Evolutionary conservation across 2,888 invertebrate species (phyloP), one percentile per base, ranked within the genome.

Genomic region (Lasioglossum pauxillum): DNA sequence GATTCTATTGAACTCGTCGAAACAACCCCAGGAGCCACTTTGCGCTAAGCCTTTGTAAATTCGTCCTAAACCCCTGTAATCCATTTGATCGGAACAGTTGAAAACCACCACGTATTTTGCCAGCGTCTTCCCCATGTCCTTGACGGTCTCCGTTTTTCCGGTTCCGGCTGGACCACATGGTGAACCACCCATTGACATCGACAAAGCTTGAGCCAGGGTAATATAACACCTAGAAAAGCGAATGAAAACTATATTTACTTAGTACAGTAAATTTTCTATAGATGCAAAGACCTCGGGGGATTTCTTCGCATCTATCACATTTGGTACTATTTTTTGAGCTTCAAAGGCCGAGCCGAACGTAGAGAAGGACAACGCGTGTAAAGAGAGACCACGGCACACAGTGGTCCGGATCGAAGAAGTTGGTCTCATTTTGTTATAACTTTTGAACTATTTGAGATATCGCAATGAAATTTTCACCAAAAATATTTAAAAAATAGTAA

Each of bases 21-120:
- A 99, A 93, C 99, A 99, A 1, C 99, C 99, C 99, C 99, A 99
- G 0, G 99, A 97, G 3, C 99, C 99, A 8, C 99, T 99, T 95
- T 99, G 99, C 0, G 99, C 98, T 76, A 99, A 95, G 38, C 99
- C 99, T 96, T 99, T 99, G 95, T 99, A 99, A 92, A 99, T 99
- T 89, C 99, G 97, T 2, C 99, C 99, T 14, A 99, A 96, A 49
- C 99, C 99, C 95, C 99, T 97, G 95, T 99, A 99, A 95, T 99
- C 99, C 99, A 99, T 99, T 96, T 99, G 99, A 96, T 99, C 99
- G 1, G 99, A 99, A 95, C 99, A 99, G 95, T 99, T 99, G 96
- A 99, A 99, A 67, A 99, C 99, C 19, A 98, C 98, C 31, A 99
- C 99, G 95, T 99, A 99, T 96, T 99, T 99, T 64, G 99, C 99